These are phyloP conservation scores for Abramis brama DNA, from an alignment of 2,113 vertebrate genomes.

Conservation along the genomic window DNA sequence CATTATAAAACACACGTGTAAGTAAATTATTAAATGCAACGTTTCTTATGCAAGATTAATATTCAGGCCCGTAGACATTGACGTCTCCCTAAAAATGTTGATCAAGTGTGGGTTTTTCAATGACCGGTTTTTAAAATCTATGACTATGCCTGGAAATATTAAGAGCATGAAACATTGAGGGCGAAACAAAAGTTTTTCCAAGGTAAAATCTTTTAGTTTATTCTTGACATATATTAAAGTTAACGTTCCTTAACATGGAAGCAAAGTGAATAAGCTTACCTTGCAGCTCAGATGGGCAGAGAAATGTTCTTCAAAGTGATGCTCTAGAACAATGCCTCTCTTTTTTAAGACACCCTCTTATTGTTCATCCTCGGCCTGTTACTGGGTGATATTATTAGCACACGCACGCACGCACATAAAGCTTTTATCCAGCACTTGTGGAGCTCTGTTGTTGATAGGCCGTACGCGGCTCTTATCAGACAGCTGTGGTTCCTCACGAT, in stretches of 20 bases:
- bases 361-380: constrained; percentile 56
- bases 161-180: neutral
- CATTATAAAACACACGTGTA: neutral
- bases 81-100: neutral
- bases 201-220: neutral
- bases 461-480: constrained; percentile 2
- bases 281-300: constrained; percentile 50
- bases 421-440: constrained; percentile 58
- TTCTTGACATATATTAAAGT: neutral
- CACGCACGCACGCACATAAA: neutral
- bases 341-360: constrained; percentile 64
- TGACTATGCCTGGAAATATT: neutral
- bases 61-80: neutral
- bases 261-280: constrained; percentile 64
- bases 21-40: neutral
- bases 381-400: constrained; percentile 58
- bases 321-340: constrained; percentile 55
- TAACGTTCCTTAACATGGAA: neutral
- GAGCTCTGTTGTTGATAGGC: constrained; percentile 38
- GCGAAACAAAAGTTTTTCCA: too few relatives aligned
- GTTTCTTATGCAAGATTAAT: neutral
- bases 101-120: neutral
- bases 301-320: constrained; percentile 58
- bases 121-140: neutral
- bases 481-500: constrained; percentile 3